These are phyloP conservation scores for Cinara cedri DNA, from an alignment of 2,888 invertebrate species.

Conservation along the genomic window DNA sequence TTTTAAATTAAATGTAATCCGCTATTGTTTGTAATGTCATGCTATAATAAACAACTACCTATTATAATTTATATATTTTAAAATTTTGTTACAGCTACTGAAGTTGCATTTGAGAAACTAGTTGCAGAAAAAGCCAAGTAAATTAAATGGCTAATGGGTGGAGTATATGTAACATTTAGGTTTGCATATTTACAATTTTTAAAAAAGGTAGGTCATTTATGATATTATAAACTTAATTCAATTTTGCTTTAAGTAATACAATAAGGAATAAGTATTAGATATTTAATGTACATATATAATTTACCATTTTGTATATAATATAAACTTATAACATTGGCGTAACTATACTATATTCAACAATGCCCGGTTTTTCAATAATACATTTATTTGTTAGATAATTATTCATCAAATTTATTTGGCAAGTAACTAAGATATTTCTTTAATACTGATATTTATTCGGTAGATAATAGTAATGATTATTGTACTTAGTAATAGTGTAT, in stretches of 20 bases:
- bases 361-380: no score
- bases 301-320: background rate
- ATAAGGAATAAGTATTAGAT: conserved; percentile 17
- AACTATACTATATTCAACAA: no score
- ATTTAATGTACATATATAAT: conserved; percentile 19
- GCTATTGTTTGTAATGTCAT: no score
- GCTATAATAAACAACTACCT: no score
- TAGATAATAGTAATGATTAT: no score
- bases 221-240: background rate
- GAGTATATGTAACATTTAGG: background rate
- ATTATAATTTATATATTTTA: no score
- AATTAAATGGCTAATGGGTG: background rate
- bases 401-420: no score
- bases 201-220: conserved; percentile 21
- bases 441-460: no score
- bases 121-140: conserved; percentile 31
- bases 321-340: background rate
- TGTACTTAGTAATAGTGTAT: no score
- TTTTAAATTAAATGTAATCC: no score
- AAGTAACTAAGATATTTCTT: no score
- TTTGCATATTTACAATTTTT: conserved; percentile 14
- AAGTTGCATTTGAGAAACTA: conserved; percentile 38
- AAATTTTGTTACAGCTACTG: conserved; percentile 36
- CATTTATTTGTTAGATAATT: no score
- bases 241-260: conserved; percentile 28